Evolutionary conservation across 2,888 invertebrate genomes (phyloP).

Genomic region (Ptychoptera contaminata): DNA sequence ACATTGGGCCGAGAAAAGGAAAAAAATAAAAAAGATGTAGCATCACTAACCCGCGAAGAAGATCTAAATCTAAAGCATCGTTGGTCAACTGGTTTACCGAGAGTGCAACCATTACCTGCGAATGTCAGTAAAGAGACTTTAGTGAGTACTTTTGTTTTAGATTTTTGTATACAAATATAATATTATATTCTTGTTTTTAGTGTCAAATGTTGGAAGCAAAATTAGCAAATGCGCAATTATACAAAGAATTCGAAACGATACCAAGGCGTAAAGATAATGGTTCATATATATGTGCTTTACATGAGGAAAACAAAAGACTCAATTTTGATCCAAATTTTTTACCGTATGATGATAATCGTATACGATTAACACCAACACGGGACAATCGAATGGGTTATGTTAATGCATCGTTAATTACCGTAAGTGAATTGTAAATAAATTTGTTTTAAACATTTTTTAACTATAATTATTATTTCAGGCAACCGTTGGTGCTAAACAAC

Average conservation of each 20-base stretch:
- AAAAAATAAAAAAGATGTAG: conserved; percentile 31
- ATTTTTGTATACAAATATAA: background rate
- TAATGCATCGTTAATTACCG: conserved; percentile 82
- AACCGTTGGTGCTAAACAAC: conserved; percentile 64
- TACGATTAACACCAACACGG: conserved; percentile 64
- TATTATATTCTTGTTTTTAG: conserved; percentile 24
- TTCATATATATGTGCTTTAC: conserved; percentile 53
- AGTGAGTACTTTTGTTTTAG: conserved; percentile 33
- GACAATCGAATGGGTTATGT: conserved; percentile 80
- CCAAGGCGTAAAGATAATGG: conserved; percentile 55
- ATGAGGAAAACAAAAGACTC: conserved; percentile 46
- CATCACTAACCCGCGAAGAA: conserved; percentile 21
- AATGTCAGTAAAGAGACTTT: conserved; percentile 66
- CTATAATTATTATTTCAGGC: conserved; percentile 36
- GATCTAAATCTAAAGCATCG: conserved; percentile 41
- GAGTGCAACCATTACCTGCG: conserved; percentile 54
- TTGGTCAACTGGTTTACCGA: conserved; percentile 57
- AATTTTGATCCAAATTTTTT: conserved; percentile 43
- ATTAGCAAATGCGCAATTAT: conserved; percentile 56
- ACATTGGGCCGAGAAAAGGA: conserved; percentile 50
- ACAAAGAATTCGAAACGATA: conserved; percentile 75
- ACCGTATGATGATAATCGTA: conserved; percentile 82
- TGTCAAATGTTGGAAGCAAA: conserved; percentile 49
- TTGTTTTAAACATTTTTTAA: background rate
- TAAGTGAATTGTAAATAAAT: conserved; percentile 26